Evolutionary conservation across 2,113 vertebrate genomes (phyloP), one percentile per base, ranked within the genome.

Genomic region (Fregata magnificens): DNA sequence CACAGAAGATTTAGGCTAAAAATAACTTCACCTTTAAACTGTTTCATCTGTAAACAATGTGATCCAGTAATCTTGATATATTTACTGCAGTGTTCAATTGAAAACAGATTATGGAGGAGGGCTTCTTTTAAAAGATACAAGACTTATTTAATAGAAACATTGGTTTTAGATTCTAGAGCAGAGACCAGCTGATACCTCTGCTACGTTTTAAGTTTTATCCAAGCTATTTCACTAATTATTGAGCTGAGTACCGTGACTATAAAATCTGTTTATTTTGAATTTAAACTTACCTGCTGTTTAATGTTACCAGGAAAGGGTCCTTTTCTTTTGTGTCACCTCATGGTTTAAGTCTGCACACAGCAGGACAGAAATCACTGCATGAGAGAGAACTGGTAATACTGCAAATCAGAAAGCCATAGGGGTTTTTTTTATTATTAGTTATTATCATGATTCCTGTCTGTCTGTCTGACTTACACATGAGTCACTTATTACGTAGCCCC

Each of bases 1-100:
- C 90, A 42, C 34, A 47, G 72, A 89, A 82, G 78, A 96, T 91
- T 88, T 86, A 90, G 88, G 91, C 55, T 84, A 87, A 94, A 96
- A 97, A 98, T 38, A 90, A 76, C 87, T 95, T 98, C 97, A 97
- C 96, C 97, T 96, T 95, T 94, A 96, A 94, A 79, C 82, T 81
- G 69, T 66, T 90, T 90, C 93, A 92, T 97, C 82, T 91, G 47
- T 93, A 96, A 98, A 98, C 88, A 89, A 76, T 49, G 74, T 78
- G 85, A 92, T 96, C 79, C 53, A 38, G 81, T 95, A 93, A 93
- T 95, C 81, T 95, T 89, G 65, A 95, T 92, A 25, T 74, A 88
- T 97, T 96, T 96, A 94, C 70, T 96, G 92, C 45, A 96, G 94
- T 80, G 86, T 95, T 96, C 94, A 96, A 82, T 53, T 97, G 92